Percentiles rank a stretch among this genome's conserved stretches.
phyloP scores from a whole-genome alignment of 1,140 invertebrate genomes.

The Drosophila kohkoa region DNA sequence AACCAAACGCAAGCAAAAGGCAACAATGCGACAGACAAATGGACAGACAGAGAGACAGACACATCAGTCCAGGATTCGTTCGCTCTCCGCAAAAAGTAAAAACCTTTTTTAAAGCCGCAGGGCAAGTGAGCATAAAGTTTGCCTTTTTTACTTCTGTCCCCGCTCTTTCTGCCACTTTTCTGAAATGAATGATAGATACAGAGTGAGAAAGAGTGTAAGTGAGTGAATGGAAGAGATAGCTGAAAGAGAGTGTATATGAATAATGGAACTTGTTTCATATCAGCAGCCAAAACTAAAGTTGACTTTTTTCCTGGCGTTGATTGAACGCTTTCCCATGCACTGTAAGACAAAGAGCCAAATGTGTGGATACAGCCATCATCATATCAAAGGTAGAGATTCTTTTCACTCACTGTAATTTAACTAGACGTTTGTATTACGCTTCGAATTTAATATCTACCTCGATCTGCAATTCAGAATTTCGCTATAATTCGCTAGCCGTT shows the following conservation, averaged over 20 bases:
- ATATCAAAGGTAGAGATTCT: conserved; percentile 6
- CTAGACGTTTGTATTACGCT: not conserved
- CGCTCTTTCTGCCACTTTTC: not conserved
- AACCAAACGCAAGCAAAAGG: conserved; percentile 31
- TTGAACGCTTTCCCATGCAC: conserved; percentile 31
- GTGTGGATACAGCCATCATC: not conserved
- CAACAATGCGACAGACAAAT: conserved; percentile 49
- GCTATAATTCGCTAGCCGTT: not conserved
- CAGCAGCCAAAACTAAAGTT: conserved; percentile 53
- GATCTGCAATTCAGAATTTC: not conserved
- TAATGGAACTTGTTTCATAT: conserved; percentile 53
- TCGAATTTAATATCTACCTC: conserved; percentile 4
- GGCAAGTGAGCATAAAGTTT: conserved; percentile 70
- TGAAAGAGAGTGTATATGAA: conserved; percentile 26
- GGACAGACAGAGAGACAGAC: conserved; percentile 33
- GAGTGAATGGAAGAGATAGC: not conserved
- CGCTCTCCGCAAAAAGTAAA: conserved; percentile 6
- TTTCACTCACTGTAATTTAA: conserved; percentile 7
- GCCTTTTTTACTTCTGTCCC: conserved; percentile 14
- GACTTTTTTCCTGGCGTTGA: conserved; percentile 53
- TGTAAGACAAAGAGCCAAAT: not conserved
- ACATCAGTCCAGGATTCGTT: conserved; percentile 13
- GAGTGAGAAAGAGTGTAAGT: not conserved
- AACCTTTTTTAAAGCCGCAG: conserved; percentile 72
- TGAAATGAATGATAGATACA: conserved; percentile 57